Evolutionary conservation across 1,140 invertebrate genomes (phyloP), one percentile per base, ranked within the genome.

Genomic region (Cepaea nemoralis): DNA sequence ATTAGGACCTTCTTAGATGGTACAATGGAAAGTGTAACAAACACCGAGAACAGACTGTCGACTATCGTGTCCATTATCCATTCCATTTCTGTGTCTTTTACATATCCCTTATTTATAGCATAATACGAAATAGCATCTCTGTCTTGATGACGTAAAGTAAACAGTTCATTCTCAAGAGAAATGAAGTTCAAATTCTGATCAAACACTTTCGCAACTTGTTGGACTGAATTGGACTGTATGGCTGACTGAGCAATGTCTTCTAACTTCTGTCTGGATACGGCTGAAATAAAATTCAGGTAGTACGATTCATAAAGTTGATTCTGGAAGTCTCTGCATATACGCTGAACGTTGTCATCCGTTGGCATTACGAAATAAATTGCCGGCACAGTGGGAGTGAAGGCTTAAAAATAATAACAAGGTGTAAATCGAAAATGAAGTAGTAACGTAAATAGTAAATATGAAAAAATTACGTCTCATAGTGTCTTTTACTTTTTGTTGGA

Each of bases 341-440:
- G 93, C 63, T 95, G 95, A 39, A 99, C 93, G 93, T 99, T 99
- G 91, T 99, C 97, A 89, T 99, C 96, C 42, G 95, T 96, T n/a
- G 99, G 98, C 85, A 96, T 94, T 91, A 99, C 98, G 91, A 99
- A 99, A 92, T 99, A 99, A 70, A 99, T 95, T 16, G 97, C 98
- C 83, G 98, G 98, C 24, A 99, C 98, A 93, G 99, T 98, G 5
- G 98, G 97, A n/a, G n/a, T n/a, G n/a, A n/a, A n/a, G n/a, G n/a
- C n/a, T n/a, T n/a, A n/a, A 86, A 99, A 97, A 12, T 96, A 93
- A 92, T 99, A 98, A 85, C 98, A 8, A 97, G 97, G 92, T 99
- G 97, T 39, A 99, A 92, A 91, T 94, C 98, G 96, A 99, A 94
- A 93, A n/a, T n/a, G n/a, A 97, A 78, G 99, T 93, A 70, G 99